Percentiles rank a stretch among this genome's conserved stretches.
phyloP scores from a whole-genome alignment of 2,113 vertebrate genomes.

The Agapornis roseicollis region DNA sequence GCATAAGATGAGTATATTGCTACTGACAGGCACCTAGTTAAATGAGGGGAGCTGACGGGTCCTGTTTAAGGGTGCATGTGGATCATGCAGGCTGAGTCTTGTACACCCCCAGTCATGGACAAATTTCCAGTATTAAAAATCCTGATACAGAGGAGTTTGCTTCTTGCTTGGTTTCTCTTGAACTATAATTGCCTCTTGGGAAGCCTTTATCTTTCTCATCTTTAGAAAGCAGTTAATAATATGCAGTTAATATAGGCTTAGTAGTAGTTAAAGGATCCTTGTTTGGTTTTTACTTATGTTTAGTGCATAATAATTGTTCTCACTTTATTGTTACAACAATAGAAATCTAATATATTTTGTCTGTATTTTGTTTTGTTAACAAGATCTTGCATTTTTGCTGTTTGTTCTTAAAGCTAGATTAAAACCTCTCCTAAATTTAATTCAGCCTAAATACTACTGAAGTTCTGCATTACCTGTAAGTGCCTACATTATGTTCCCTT shows the following conservation, averaged over 20 bases:
- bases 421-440: not conserved
- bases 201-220: not conserved
- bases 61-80: not conserved
- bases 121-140: not conserved
- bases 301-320: not conserved
- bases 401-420: not conserved
- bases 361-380: not conserved
- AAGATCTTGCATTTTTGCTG: not conserved
- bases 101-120: not conserved
- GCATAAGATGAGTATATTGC: not conserved
- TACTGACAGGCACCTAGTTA: not conserved
- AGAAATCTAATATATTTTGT: not conserved
- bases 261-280: not conserved
- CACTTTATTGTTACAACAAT: not conserved
- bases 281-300: not conserved
- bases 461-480: not conserved
- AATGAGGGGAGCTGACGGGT: rapidly evolving
- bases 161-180: not conserved
- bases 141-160: not conserved
- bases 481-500: not conserved
- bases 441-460: not conserved
- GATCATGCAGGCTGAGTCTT: not conserved
- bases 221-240: not conserved
- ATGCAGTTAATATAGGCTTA: not conserved
- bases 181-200: not conserved